These are phyloP conservation scores for Halyomorpha halys DNA, from an alignment of 1,140 invertebrate genomes.

Conservation along the genomic window DNA sequence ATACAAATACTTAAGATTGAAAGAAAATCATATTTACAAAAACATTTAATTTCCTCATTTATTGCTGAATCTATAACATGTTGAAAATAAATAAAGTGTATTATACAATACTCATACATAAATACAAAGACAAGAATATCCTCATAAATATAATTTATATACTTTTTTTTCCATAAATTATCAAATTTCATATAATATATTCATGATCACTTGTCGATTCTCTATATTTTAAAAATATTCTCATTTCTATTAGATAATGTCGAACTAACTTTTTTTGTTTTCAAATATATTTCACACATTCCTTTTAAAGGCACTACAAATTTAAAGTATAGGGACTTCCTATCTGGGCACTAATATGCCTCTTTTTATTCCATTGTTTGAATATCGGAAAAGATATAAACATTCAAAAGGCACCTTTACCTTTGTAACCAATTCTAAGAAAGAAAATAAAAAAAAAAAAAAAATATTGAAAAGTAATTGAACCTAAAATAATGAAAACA, in stretches of 20 bases:
- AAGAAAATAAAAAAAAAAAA: background rate
- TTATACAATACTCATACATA: conserved; percentile 7
- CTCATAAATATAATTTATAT: background rate
- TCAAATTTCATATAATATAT: conserved; percentile 3
- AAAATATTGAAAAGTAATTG: background rate
- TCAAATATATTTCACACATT: conserved; percentile 16
- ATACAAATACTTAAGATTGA: background rate
- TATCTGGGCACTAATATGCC: conserved; percentile 12
- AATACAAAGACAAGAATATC: conserved; percentile 10
- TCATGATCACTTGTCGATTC: background rate
- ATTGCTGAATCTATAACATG: conserved; percentile 2
- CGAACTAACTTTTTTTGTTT: conserved; percentile 1
- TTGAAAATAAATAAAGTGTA: conserved; percentile 17
- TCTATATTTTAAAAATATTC: conserved; percentile 14
- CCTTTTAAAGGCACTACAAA: conserved; percentile 20
- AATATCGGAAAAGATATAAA: conserved; percentile 4
- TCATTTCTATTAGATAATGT: conserved; percentile 8
- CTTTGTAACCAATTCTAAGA: background rate
- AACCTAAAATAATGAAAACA: background rate
- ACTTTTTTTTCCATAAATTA: conserved; percentile 3
- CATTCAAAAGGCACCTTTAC: conserved; percentile 16
- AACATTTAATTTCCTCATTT: conserved; percentile 5
- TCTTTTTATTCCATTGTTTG: background rate
- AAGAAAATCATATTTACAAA: conserved; percentile 10
- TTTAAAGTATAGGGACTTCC: conserved; percentile 18